Base-by-base conservation (phyloP, 2,888 invertebrate genomes). In the Aromia moschata region DNA sequence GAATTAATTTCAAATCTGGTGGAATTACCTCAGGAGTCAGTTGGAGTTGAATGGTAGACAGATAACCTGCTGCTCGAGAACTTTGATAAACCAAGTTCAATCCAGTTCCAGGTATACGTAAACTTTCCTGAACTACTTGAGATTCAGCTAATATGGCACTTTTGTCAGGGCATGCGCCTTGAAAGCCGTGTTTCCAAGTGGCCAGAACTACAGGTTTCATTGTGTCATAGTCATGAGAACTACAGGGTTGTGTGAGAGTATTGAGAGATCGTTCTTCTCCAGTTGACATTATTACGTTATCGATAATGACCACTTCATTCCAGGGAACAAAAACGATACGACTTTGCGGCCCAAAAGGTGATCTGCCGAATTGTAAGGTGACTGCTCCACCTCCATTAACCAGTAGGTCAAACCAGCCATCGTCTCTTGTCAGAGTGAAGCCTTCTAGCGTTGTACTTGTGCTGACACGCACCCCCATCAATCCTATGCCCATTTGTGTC, bases 331-430 rank as follows among this genome's bases (percentile, higher is more conserved):
- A 93, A 14, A 94, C 91, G 59, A 95, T 94, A 75, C 93, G 89
- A 40, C 89, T 91, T 70, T 93, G 92, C 1, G 94, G 90, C 65
- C 93, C 89, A 82, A 96, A 96, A 1, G 95, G 95, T 37, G 93
- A 90, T 59, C 95, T 85, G 57, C 97, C 96, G 77, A 99, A 98
- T 78, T 96, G 94, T 47, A 99, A 83, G 0, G 94, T 96, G 1
- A 99, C 94, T 0, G 96, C 95, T 0, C 97, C 97, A 0, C 98
- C 99, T n/a, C 99, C 99, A 81, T 99, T 99, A 11, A 99, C 98
- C 76, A 99, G 86, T 47, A 99, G 86, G 83, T 99, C 99, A 83
- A 99, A 99, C 94, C 94, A 94, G 46, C 95, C 95, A 73, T 94
- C 94, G 68, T 94, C 93, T 59, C 94, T 84, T 1, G 96, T 95